phyloP scores from a whole-genome alignment of 1,140 invertebrate species.

The Rhyzopertha dominica region DNA sequence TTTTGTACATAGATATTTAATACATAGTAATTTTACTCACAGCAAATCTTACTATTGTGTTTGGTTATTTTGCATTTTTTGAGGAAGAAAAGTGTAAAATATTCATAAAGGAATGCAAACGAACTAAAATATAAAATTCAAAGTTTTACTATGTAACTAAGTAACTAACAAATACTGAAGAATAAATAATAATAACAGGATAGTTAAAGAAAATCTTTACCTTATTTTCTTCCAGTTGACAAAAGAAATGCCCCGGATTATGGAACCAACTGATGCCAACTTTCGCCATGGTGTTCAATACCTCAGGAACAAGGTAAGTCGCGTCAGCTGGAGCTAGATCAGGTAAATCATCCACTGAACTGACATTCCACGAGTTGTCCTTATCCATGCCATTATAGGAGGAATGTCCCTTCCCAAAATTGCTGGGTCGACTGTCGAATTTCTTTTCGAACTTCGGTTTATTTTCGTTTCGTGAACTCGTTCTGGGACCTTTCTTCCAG shows the following conservation, averaged over 20 bases:
- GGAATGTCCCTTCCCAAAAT: neutral
- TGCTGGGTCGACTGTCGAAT: slow-evolving; percentile 5
- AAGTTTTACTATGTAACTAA: neutral
- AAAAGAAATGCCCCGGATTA: slow-evolving; percentile 65
- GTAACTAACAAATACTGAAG: neutral
- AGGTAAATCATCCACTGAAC: slow-evolving; percentile 16
- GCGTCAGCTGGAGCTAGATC: slow-evolving; percentile 23
- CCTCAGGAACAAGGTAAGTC: too few relatives aligned
- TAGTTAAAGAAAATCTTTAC: slow-evolving; percentile 28
- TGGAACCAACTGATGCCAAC: slow-evolving; percentile 57
- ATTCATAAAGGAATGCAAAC: neutral
- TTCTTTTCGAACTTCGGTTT: slow-evolving; percentile 8
- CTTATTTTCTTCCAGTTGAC: slow-evolving; percentile 48
- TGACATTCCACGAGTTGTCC: slow-evolving; percentile 25
- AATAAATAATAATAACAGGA: slow-evolving; percentile 8
- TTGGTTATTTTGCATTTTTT: neutral
- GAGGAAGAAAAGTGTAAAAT: neutral
- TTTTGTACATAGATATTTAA: too few relatives aligned
- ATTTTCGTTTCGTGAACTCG: slow-evolving; percentile 22
- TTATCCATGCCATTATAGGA: neutral
- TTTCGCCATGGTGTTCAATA: slow-evolving; percentile 30
- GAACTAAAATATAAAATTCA: neutral
- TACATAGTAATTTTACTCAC: too few relatives aligned
- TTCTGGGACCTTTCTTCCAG: slow-evolving; percentile 24
- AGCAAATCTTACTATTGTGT: neutral